Base-by-base conservation (phyloP, 2,113 vertebrate genomes). In the Andinoacara biseriatus region DNA sequence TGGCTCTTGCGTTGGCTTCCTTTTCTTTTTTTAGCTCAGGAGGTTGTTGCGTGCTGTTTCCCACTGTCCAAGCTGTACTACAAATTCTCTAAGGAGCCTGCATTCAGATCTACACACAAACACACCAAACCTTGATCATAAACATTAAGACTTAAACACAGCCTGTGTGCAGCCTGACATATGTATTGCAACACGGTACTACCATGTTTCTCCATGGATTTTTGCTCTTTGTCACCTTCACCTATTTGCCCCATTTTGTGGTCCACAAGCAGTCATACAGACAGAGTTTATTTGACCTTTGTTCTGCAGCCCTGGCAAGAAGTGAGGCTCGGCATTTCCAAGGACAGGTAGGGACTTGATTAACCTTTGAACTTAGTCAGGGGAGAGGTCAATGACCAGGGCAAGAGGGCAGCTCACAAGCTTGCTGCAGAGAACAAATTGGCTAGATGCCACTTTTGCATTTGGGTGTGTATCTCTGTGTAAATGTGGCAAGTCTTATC, bases 311-410 rank as follows among this genome's bases (percentile, higher is more conserved):
- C 31, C 74, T 90, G 86, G 85, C 90, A 85, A 89, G 82, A 89
- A 78, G 91, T 89, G 76, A 83, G 83, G 76, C 90, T 93, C 90
- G 91, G 89, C 88, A 88, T 88, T 91, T 92, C 90, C 89, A 94
- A 94, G 91, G 92, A 95, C 93, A 95, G 92, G 93, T 90, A 88
- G 91, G 89, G 88, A 93, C 92, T 95, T 94, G 93, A 95, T 94
- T 95, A 95, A 94, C 94, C 92, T 92, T 90, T 94, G 94, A 92
- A 93, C 93, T 33, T 84, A 87, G 91, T 91, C 91, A 85, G 81
- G 92, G 81, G 81, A 92, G 81, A 91, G 93, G 93, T 93, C 95
- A 94, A 79, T 91, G 85, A 89, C 86, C 89, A 49, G 79, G 85
- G 86, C 88, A 79, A 63, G 59, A 83, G 92, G 87, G 90, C 86